Evolutionary conservation across 2,888 invertebrate genomes (phyloP), one percentile per base, ranked within the genome.

Genomic region (Ophioninae sp.): DNA sequence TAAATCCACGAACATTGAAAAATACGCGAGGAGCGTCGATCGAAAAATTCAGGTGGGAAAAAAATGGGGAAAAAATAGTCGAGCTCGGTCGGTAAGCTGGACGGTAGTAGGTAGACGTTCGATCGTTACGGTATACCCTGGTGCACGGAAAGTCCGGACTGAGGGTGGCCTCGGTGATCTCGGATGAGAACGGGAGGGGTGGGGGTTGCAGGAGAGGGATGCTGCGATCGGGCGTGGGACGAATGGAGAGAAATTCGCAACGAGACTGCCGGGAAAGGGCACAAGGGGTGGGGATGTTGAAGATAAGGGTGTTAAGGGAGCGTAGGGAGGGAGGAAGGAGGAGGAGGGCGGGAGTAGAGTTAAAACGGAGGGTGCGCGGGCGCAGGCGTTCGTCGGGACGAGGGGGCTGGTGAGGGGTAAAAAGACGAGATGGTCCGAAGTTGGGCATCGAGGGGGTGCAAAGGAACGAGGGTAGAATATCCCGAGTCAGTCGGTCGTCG

Each of bases 351-450:
- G 70, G 73, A 39, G n/a, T n/a, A 37, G 68, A 59, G 56, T 62
- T 83, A 82, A 79, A 81, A 81, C 73, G 80, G 85, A 82, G 83
- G 85, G 77, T 82, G 85, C 82, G 85, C 80, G 78, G 65, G 82
- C 82, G 85, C 82, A 80, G 75, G 83, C 80, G 85, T 83, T 79
- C 50, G 65, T 70, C 72, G 23, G 23, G 41, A 65, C 39, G 72
- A 7, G 56, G 30, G 44, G 50, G 57, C n/a, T n/a, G n/a, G 30
- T 21, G 69, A 67, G 44, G 62, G 39, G 57, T 62, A 73, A 74
- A 64, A 59, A 77, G 78, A 80, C 69, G 80, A 70, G 70, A 61
- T 70, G 62, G 62, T n/a, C n/a, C 61, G 44, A 68, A 70, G 56
- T 79, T n/a, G 64, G 67, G 30, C 21, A n/a, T 69, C 50, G 76